Percentiles rank a stretch among this genome's conserved stretches.
Conservation (phyloP, 2,797 vertebrate species). For the Iguana delicatissima region DNA sequence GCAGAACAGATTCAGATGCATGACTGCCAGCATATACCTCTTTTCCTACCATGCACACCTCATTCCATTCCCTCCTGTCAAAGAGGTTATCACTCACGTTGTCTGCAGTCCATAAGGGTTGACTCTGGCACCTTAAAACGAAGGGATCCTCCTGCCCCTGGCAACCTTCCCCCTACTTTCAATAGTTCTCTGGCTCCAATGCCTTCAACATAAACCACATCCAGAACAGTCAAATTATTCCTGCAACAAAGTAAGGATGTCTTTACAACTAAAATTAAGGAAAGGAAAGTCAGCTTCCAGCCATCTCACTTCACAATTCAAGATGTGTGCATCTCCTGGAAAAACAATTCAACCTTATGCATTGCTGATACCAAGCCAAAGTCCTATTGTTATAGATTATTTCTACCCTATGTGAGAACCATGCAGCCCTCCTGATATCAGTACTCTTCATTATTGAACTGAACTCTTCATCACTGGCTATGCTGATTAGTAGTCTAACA, state of each 20-base stretch:
- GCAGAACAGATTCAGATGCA: background rate
- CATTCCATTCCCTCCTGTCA: background rate
- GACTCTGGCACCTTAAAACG: slow-evolving; percentile 98
- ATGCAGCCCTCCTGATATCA: too few species aligned
- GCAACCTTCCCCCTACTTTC: slow-evolving; percentile 92
- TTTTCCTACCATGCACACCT: background rate
- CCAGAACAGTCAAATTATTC: slow-evolving; percentile 96
- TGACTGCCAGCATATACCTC: background rate
- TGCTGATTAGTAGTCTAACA: too few species aligned
- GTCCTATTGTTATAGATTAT: background rate
- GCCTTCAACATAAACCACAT: slow-evolving; percentile 91
- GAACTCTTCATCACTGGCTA: too few species aligned
- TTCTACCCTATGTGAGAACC: background rate
- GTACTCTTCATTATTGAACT: too few species aligned
- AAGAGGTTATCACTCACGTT: slow-evolving; percentile 84
- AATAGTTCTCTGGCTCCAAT: slow-evolving; percentile 94
- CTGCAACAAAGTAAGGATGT: slow-evolving; percentile 72
- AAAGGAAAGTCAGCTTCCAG: slow-evolving; percentile 1
- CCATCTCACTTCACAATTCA: background rate
- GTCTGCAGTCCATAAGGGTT: slow-evolving; percentile 95
- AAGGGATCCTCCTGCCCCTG: slow-evolving; percentile 90
- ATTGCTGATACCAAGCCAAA: background rate
- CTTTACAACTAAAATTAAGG: background rate
- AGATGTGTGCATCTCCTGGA: background rate
- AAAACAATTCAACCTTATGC: background rate